Conservation (phyloP, 2,797 vertebrate species). For the Amphiprion clarkii region DNA sequence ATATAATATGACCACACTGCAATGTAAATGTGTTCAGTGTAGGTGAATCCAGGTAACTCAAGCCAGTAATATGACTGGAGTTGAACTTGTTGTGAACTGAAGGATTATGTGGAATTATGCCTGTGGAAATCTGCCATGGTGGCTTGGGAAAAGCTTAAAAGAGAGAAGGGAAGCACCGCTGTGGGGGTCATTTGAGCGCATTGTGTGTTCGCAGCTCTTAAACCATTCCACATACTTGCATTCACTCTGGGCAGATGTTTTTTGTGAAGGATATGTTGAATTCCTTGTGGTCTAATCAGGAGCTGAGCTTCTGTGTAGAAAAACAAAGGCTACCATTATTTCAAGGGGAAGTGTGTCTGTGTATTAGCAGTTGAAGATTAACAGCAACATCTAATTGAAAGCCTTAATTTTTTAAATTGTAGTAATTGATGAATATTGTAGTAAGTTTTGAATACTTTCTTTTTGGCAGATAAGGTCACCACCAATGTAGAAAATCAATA, state of each 20-base stretch:
- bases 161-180: conserved; percentile 14
- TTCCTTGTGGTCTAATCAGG: conserved; percentile 23
- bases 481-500: no score
- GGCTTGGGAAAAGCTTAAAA: conserved; percentile 43
- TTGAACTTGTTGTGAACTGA: conserved; percentile 62
- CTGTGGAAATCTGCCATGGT: conserved; percentile 44
- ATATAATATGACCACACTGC: background rate
- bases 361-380: background rate
- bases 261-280: conserved; percentile 29
- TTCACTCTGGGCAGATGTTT: conserved; percentile 34
- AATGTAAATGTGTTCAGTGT: background rate
- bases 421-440: no score
- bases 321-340: conserved; percentile 26
- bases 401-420: no score
- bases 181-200: conserved; percentile 19
- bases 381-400: background rate
- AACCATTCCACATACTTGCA: conserved; percentile 12
- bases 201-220: conserved; percentile 33
- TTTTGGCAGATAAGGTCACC: no score
- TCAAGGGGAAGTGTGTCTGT: conserved; percentile 9
- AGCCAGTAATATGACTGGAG: conserved; percentile 40
- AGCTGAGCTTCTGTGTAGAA: conserved; percentile 15
- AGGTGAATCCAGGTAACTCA: conserved; percentile 27
- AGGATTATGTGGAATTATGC: conserved; percentile 74
- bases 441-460: no score